A percentile compares a stretch with the other conserved stretches of the same genome.
Evolutionary conservation across 2,113 vertebrate species (phyloP).

Genomic region (Neodontobutis hainanensis): DNA sequence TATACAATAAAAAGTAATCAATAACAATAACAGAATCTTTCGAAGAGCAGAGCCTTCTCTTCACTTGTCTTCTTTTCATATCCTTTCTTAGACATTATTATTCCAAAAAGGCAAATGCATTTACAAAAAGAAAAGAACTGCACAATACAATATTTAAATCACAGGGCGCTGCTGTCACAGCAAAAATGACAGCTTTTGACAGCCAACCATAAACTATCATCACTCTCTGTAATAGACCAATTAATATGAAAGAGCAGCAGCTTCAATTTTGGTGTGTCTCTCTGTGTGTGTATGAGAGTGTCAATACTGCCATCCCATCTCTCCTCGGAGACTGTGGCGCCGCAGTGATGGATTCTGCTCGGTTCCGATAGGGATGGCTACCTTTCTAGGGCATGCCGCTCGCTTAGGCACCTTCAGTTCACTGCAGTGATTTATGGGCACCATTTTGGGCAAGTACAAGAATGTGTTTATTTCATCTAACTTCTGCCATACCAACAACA

Average conservation of each 20-base stretch:
- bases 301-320: slow-evolving; percentile 42
- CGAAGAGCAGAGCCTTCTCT: too few species aligned
- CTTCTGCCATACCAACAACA: slow-evolving; percentile 3
- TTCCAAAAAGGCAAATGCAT: slow-evolving; percentile 10
- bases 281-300: slow-evolving; percentile 15
- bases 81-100: not conserved
- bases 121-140: slow-evolving; percentile 30
- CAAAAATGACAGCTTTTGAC: slow-evolving; percentile 59
- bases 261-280: slow-evolving; percentile 9
- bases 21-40: not conserved
- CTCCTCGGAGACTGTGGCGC: slow-evolving; percentile 57
- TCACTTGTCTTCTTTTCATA: not conserved
- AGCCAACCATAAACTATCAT: slow-evolving; percentile 64
- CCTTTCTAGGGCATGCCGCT: slow-evolving; percentile 71
- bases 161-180: slow-evolving; percentile 49
- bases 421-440: slow-evolving; percentile 71
- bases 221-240: slow-evolving; percentile 68
- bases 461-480: slow-evolving; percentile 41
- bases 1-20: not conserved
- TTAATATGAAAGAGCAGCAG: slow-evolving; percentile 63
- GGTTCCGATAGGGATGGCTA: slow-evolving; percentile 70
- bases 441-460: slow-evolving; percentile 56
- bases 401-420: slow-evolving; percentile 62
- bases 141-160: slow-evolving; percentile 63
- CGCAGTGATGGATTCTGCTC: slow-evolving; percentile 67